Evolutionary conservation across 1,140 invertebrate species (phyloP).

Genomic region (Mylabris phalerata): DNA sequence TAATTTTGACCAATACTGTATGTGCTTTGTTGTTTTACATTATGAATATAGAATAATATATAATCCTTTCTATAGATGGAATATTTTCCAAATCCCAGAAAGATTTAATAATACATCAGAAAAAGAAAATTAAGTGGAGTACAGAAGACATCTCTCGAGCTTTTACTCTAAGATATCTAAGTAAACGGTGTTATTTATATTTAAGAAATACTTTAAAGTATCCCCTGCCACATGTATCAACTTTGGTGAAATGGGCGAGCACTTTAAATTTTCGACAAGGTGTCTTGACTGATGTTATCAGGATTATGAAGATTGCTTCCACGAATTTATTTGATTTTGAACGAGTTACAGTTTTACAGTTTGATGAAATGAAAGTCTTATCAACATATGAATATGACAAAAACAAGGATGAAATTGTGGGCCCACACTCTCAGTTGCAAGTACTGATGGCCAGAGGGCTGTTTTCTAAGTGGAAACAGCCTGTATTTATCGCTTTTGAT

Average conservation of each 20-base stretch:
- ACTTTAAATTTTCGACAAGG: slow-evolving; percentile 1
- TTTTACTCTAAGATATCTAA: not conserved
- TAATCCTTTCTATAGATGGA: too few relatives aligned
- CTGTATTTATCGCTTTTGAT: slow-evolving; percentile 36
- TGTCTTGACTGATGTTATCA: too few relatives aligned
- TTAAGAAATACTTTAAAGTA: not conserved
- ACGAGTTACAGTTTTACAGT: slow-evolving; percentile 28
- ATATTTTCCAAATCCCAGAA: too few relatives aligned
- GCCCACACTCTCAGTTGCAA: slow-evolving; percentile 24
- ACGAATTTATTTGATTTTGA: not conserved
- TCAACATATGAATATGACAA: slow-evolving; percentile 1
- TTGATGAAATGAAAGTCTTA: slow-evolving; percentile 28
- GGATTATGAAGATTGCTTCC: not conserved
- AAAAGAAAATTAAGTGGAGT: slow-evolving; percentile 3
- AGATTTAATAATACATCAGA: not conserved
- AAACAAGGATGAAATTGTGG: not conserved
- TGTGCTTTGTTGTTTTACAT: too few relatives aligned
- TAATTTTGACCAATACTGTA: not conserved
- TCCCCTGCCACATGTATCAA: slow-evolving; percentile 6
- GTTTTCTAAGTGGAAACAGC: slow-evolving; percentile 37
- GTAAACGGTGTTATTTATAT: too few relatives aligned
- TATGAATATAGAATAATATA: too few relatives aligned
- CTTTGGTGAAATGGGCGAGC: not conserved
- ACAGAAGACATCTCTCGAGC: slow-evolving; percentile 2
- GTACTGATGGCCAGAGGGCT: slow-evolving; percentile 35